phyloP scores from a whole-genome alignment of 2,797 vertebrate species.

The Craterocephalus amniculus region DNA sequence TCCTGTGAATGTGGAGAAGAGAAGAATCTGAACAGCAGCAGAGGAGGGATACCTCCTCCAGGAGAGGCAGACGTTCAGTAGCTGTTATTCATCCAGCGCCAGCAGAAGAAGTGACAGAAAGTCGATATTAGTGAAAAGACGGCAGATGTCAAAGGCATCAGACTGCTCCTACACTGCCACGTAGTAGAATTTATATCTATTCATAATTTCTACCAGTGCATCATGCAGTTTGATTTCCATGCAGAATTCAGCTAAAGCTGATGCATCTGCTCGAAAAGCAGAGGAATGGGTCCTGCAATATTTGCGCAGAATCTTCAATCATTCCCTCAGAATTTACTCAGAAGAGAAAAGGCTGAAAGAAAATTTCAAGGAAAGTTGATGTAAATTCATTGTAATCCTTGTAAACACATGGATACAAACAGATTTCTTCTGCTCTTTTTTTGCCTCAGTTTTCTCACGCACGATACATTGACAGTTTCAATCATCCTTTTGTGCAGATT shows the following conservation, averaged over 20 bases:
- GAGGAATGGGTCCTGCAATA: neutral
- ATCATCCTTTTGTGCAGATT: neutral
- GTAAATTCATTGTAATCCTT: neutral
- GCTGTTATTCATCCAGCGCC: slow-evolving; percentile 1
- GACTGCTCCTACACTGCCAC: neutral
- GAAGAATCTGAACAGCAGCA: neutral
- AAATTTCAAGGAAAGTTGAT: neutral
- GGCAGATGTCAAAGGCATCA: neutral
- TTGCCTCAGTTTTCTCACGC: neutral
- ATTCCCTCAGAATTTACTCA: neutral
- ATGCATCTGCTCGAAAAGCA: neutral
- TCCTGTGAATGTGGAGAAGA: neutral
- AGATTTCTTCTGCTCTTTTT: neutral
- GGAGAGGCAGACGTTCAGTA: neutral
- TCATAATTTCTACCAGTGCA: neutral
- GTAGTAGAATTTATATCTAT: neutral
- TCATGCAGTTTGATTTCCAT: neutral
- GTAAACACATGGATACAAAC: neutral
- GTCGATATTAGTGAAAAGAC: slow-evolving; percentile 6
- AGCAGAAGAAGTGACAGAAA: slow-evolving; percentile 5
- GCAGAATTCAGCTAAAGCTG: neutral
- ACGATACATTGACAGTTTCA: neutral
- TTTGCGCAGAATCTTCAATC: neutral
- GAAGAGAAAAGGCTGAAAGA: neutral
- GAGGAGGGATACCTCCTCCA: neutral